Conservation (phyloP, 1,140 invertebrate species). For the Samia ricini region DNA sequence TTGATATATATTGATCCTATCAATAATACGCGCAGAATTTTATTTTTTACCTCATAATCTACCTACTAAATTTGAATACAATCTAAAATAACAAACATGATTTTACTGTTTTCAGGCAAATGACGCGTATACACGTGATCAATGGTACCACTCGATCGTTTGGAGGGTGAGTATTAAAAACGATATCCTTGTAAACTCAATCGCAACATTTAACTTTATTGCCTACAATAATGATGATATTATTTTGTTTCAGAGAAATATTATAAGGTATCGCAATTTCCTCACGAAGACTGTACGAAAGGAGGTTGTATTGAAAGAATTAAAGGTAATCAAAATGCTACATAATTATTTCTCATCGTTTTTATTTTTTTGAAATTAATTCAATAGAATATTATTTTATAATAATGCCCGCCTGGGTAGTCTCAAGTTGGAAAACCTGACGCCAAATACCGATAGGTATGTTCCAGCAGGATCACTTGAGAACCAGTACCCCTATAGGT, state of each 20-base stretch:
- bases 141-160: constrained; percentile 90
- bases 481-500: too few species aligned
- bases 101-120: constrained; percentile 78
- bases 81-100: neutral
- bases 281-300: constrained; percentile 82
- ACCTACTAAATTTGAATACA: too few species aligned
- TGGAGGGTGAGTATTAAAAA: constrained; percentile 84
- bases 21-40: too few species aligned
- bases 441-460: too few species aligned
- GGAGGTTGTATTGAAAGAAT: constrained; percentile 89
- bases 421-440: too few species aligned
- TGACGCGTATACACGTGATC: constrained; percentile 89
- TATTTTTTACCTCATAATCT: too few species aligned
- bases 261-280: constrained; percentile 87
- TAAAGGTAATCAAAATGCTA: constrained; percentile 78
- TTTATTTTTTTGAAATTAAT: neutral
- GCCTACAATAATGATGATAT: constrained; percentile 8
- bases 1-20: too few species aligned
- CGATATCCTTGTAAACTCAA: constrained; percentile 19
- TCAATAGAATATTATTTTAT: neutral
- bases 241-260: constrained; percentile 82
- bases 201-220: constrained; percentile 3
- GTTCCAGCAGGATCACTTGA: too few species aligned
- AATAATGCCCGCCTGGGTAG: too few species aligned
- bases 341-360: constrained; percentile 8